These are phyloP conservation scores for Rhodinocichla rosea DNA, from an alignment of 2,113 vertebrate species.

Conservation along the genomic window DNA sequence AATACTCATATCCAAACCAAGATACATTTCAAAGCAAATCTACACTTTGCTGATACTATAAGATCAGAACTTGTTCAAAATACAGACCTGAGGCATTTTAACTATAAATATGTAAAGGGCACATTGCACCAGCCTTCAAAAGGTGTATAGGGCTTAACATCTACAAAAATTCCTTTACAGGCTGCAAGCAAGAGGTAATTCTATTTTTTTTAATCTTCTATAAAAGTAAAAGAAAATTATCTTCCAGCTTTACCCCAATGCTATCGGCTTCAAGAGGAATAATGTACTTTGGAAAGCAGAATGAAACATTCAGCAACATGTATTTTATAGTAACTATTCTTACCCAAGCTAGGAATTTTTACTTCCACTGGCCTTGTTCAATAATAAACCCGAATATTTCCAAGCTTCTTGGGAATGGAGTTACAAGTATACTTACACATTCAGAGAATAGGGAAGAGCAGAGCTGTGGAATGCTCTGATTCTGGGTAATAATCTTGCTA, in stretches of 20 bases:
- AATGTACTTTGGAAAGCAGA: not conserved
- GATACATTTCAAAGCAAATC: not conserved
- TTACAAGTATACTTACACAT: not conserved
- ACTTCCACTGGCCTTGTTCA: not conserved
- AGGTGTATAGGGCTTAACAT: not conserved
- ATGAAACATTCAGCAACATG: not conserved
- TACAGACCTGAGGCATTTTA: not conserved
- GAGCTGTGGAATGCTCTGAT: not conserved
- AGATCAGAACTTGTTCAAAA: not conserved
- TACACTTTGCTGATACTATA: not conserved
- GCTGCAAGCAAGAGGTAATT: not conserved
- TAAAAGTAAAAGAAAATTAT: not conserved
- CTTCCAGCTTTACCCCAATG: not conserved
- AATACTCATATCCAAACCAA: not conserved
- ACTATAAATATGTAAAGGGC: not conserved
- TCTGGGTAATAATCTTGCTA: not conserved
- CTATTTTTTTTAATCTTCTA: not conserved
- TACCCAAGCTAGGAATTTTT: not conserved
- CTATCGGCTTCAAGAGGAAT: not conserved
- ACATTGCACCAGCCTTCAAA: not conserved
- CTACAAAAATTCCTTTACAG: not conserved
- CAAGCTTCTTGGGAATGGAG: not conserved
- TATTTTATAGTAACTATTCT: not conserved
- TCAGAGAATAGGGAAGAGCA: not conserved
- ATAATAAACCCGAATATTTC: not conserved